phyloP scores from a whole-genome alignment of 2,888 invertebrate species.

The Thecocarcelia acutangulata region DNA sequence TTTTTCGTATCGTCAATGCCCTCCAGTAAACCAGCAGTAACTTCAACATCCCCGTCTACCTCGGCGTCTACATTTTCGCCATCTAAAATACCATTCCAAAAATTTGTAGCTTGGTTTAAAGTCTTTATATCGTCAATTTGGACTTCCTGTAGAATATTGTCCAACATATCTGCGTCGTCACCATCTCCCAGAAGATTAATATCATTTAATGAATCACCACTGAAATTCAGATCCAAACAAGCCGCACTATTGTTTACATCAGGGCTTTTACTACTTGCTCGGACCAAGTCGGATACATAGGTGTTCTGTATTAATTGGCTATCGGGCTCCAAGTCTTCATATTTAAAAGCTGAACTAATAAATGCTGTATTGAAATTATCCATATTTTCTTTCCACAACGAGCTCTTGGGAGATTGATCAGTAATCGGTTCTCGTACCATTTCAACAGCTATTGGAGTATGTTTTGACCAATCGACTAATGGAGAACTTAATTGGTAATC shows the following conservation, averaged over 20 bases:
- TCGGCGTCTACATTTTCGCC: constrained; percentile 78
- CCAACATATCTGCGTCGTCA: constrained; percentile 80
- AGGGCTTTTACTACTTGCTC: constrained; percentile 76
- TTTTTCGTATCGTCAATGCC: constrained; percentile 77
- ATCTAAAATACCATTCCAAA: constrained; percentile 81
- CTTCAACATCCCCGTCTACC: constrained; percentile 74
- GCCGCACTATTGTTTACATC: constrained; percentile 74
- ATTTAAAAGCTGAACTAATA: constrained; percentile 74
- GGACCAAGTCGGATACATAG: constrained; percentile 73
- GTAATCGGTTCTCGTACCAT: constrained; percentile 74
- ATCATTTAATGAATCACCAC: constrained; percentile 80
- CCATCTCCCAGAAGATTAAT: constrained; percentile 80
- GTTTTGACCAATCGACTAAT: constrained; percentile 78
- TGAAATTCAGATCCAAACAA: constrained; percentile 80
- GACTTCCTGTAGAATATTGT: constrained; percentile 81
- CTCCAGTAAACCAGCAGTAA: constrained; percentile 76
- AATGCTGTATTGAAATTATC: constrained; percentile 54
- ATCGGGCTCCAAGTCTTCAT: constrained; percentile 79
- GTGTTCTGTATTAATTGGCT: constrained; percentile 77
- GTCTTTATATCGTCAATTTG: constrained; percentile 81
- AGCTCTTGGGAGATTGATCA: constrained; percentile 27
- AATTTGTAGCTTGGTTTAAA: constrained; percentile 80
- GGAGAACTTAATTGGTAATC: constrained; percentile 70
- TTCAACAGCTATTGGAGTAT: constrained; percentile 79
- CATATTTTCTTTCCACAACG: constrained; percentile 37